Evolutionary conservation across 92 coral and sea anemone species (phyloP).

Genomic region (Desmophyllum pertusum): DNA sequence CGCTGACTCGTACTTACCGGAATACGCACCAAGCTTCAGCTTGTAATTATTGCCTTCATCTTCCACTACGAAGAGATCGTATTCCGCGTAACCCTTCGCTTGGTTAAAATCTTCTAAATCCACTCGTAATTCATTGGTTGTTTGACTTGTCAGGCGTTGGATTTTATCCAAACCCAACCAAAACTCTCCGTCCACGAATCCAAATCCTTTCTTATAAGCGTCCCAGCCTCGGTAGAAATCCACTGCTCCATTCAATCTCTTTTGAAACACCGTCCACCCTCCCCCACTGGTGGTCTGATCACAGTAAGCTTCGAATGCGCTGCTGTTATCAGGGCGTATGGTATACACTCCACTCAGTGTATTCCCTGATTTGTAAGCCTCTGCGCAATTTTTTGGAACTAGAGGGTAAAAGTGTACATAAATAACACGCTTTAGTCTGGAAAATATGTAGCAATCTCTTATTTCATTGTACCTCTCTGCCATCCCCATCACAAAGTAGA

Average conservation of each 20-base stretch:
- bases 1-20: neutral
- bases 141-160: constrained; percentile 35
- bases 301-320: constrained; percentile 4
- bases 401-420: neutral
- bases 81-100: constrained; percentile 9
- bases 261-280: constrained; percentile 24
- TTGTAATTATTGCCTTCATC: constrained; percentile 7
- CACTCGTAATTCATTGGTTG: constrained; percentile 11
- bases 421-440: neutral
- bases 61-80: constrained; percentile 7
- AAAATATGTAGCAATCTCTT: neutral
- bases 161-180: constrained; percentile 50
- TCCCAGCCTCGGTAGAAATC: constrained; percentile 24
- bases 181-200: constrained; percentile 32
- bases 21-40: neutral
- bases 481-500: neutral
- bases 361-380: constrained; percentile 1
- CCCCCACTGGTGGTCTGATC: constrained; percentile 1
- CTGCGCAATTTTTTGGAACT: constrained; percentile 12
- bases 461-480: neutral
- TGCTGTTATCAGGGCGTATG: neutral
- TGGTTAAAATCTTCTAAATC: constrained; percentile 30
- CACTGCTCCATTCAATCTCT: constrained; percentile 18
- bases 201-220: constrained; percentile 36
- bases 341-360: constrained; percentile 14